Evolutionary conservation across 2,888 invertebrate species (phyloP).

Genomic region (Drepanosiphum platanoidis): DNA sequence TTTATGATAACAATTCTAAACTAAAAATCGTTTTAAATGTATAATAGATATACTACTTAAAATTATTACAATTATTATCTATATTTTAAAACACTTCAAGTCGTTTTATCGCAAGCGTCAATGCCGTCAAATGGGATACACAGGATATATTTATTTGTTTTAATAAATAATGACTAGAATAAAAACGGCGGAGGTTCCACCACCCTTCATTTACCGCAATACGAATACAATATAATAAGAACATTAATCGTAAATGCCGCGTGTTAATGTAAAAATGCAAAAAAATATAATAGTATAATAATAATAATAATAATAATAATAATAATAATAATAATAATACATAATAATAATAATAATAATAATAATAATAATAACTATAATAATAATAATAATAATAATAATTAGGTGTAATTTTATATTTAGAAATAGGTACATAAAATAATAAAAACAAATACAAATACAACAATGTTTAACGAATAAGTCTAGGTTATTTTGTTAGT

Average conservation of each 20-base stretch:
- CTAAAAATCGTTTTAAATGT: slow-evolving; percentile 38
- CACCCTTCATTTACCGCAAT: slow-evolving; percentile 35
- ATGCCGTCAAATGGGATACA: background rate
- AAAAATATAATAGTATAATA: slow-evolving; percentile 29
- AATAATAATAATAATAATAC: background rate
- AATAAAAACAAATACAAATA: slow-evolving; percentile 23
- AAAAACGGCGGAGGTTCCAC: slow-evolving; percentile 50
- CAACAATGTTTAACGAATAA: slow-evolving; percentile 28
- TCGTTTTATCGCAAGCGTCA: slow-evolving; percentile 42
- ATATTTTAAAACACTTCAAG: slow-evolving; percentile 32
- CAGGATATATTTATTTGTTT: slow-evolving; percentile 17
- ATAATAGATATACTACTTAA: slow-evolving; percentile 42
- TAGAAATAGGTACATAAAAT: slow-evolving; percentile 27
- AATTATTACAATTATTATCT: slow-evolving; percentile 28
- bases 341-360: slow-evolving; percentile 5
- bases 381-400: background rate
- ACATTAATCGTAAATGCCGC: slow-evolving; percentile 48
- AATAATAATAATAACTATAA: too few species aligned
- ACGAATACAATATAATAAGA: slow-evolving; percentile 30
- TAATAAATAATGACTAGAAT: slow-evolving; percentile 55
- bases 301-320: slow-evolving; percentile 6
- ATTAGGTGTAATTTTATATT: background rate
- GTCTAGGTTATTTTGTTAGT: slow-evolving; percentile 49
- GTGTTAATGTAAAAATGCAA: slow-evolving; percentile 58
- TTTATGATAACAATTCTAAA: slow-evolving; percentile 45